Evolutionary conservation across 2,888 invertebrate genomes (phyloP).

Genomic region (Copidosoma aretas): DNA sequence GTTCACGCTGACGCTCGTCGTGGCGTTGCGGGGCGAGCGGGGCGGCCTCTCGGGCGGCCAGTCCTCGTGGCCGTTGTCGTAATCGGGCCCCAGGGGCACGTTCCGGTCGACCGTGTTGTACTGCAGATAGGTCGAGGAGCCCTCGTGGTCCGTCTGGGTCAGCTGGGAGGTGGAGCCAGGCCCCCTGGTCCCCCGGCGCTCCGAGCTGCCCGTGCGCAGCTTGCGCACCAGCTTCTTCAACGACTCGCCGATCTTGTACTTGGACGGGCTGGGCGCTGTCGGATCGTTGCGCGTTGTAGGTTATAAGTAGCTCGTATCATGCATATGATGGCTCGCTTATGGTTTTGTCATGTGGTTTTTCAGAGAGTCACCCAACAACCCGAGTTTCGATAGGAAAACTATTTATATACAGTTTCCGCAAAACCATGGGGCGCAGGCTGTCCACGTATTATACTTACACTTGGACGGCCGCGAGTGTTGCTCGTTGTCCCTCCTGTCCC

Average conservation of each 20-base stretch:
- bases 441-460: too few relatives aligned
- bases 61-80: conserved; percentile 45
- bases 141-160: conserved; percentile 56
- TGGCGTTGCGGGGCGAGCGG: conserved; percentile 18
- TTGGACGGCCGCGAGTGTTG: conserved; percentile 37
- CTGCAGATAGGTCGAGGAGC: conserved; percentile 64
- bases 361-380: too few relatives aligned
- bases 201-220: conserved; percentile 77
- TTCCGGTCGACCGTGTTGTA: conserved; percentile 67
- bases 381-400: too few relatives aligned
- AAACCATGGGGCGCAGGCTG: too few relatives aligned
- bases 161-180: conserved; percentile 52
- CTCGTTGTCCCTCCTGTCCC: conserved; percentile 26
- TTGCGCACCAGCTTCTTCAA: conserved; percentile 83
- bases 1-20: background rate
- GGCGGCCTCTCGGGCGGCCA: conserved; percentile 39
- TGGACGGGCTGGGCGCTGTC: conserved; percentile 51
- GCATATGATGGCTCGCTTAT: too few relatives aligned
- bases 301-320: too few relatives aligned
- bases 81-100: conserved; percentile 57
- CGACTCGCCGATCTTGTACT: conserved; percentile 75
- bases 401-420: too few relatives aligned
- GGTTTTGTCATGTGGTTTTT: too few relatives aligned
- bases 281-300: too few relatives aligned
- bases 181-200: conserved; percentile 71